Conservation (phyloP, 2,113 vertebrate genomes). For the Aegithalos caudatus region DNA sequence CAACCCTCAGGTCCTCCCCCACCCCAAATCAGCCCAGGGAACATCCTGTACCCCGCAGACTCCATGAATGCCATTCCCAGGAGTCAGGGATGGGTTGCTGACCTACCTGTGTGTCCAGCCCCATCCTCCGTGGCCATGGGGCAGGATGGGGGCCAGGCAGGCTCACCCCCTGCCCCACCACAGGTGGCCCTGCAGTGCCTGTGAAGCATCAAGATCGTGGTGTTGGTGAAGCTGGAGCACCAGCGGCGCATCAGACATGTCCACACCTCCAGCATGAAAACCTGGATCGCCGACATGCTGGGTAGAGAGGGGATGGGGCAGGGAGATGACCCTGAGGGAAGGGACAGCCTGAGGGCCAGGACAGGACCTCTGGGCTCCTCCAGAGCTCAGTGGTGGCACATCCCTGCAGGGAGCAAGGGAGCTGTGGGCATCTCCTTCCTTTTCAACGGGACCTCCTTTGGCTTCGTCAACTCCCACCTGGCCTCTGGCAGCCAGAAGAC, state of each 20-base stretch:
- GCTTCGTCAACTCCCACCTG: slow-evolving; percentile 88
- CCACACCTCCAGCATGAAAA: slow-evolving; percentile 84
- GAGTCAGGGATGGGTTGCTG: not conserved
- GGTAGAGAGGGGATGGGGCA: slow-evolving; percentile 56
- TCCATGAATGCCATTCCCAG: not conserved
- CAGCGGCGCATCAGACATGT: slow-evolving; percentile 80
- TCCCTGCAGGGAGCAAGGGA: slow-evolving; percentile 82
- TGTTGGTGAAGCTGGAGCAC: slow-evolving; percentile 83
- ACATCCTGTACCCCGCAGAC: fast-evolving
- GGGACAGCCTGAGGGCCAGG: not conserved
- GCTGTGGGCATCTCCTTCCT: slow-evolving; percentile 83
- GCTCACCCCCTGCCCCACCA: not conserved
- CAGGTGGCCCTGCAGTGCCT: slow-evolving; percentile 87
- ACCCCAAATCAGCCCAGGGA: not conserved
- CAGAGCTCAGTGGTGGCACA: not conserved
- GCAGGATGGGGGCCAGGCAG: not conserved
- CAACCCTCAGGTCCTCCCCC: not conserved
- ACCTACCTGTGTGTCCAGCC: not conserved
- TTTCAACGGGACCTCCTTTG: slow-evolving; percentile 82
- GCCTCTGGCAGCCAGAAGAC: slow-evolving; percentile 85
- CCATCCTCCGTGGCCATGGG: fast-evolving
- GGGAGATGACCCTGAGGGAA: not conserved
- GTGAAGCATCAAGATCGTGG: slow-evolving; percentile 86
- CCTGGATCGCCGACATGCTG: slow-evolving; percentile 83
- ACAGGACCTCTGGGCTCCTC: no score